Conservation (phyloP, 2,113 vertebrate species). For the Sorex araneus region DNA sequence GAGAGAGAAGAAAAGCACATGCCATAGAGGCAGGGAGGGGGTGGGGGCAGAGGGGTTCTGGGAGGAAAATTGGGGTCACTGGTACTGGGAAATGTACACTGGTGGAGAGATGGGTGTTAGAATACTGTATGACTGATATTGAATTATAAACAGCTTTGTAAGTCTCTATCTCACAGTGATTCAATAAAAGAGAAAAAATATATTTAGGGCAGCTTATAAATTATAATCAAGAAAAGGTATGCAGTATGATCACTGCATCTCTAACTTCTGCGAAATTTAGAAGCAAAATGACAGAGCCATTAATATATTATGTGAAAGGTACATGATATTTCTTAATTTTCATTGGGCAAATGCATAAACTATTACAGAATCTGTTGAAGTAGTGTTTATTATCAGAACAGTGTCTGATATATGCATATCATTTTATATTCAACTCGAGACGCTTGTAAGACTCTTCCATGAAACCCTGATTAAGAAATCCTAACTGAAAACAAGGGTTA, state of each 20-base stretch:
- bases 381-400: conserved; percentile 6
- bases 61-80: not conserved
- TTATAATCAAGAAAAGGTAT: not conserved
- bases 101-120: too few species aligned
- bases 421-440: conserved; percentile 14
- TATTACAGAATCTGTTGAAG: not conserved
- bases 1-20: too few species aligned
- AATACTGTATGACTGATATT: too few species aligned
- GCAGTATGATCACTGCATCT: not conserved
- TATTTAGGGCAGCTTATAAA: not conserved
- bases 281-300: not conserved
- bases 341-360: not conserved
- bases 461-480: not conserved
- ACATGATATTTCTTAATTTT: conserved; percentile 20
- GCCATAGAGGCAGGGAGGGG: too few species aligned
- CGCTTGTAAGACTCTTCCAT: not conserved
- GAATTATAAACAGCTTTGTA: too few species aligned
- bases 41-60: too few species aligned
- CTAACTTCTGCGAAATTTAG: conserved; percentile 27
- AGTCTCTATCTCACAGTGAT: too few species aligned
- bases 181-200: conserved; percentile 20
- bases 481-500: not conserved
- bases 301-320: not conserved
- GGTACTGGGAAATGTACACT: not conserved
- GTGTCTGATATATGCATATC: not conserved